phyloP scores from a whole-genome alignment of 1,140 invertebrate species.

The Hormaphis cornu region DNA sequence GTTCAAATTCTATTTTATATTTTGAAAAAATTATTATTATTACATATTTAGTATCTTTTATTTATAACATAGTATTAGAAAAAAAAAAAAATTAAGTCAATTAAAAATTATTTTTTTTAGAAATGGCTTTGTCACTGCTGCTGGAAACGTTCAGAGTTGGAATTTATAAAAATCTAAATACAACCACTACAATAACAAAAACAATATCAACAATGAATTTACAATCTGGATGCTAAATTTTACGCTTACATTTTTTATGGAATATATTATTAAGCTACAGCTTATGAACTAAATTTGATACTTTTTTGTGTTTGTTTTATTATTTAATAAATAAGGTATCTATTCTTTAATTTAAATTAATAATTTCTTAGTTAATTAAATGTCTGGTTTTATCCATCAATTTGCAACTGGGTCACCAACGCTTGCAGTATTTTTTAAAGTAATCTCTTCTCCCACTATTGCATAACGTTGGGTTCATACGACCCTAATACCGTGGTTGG shows the following conservation, averaged over 20 bases:
- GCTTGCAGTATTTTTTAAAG: no score
- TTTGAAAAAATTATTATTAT: neutral
- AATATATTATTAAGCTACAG: neutral
- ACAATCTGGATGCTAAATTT: slow-evolving; percentile 64
- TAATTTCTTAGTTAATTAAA: no score
- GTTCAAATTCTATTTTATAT: neutral
- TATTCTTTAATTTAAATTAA: no score
- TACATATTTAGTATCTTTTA: neutral
- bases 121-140: slow-evolving; percentile 67
- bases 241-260: neutral
- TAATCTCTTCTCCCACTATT: no score
- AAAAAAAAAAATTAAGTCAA: neutral
- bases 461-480: no score
- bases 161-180: slow-evolving; percentile 66
- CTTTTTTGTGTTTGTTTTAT: no score
- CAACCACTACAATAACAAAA: slow-evolving; percentile 65
- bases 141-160: slow-evolving; percentile 73
- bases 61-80: neutral
- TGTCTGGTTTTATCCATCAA: no score
- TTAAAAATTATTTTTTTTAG: slow-evolving; percentile 47
- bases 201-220: slow-evolving; percentile 69
- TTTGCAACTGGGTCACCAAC: no score
- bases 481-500: no score
- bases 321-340: no score
- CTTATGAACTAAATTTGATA: no score